phyloP scores from a whole-genome alignment of 2,888 invertebrate genomes.

The Aradus depressus region DNA sequence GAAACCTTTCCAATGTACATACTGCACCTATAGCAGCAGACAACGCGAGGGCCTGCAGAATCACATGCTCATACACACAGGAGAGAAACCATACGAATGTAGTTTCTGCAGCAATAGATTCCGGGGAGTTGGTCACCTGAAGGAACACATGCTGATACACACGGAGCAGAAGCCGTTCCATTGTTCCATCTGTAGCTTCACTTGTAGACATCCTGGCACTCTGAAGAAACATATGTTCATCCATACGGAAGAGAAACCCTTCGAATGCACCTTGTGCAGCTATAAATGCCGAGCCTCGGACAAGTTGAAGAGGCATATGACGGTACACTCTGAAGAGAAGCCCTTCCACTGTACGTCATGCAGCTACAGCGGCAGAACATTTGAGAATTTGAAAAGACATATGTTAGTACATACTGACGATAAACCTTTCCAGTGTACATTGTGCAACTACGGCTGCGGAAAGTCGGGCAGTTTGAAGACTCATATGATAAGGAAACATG shows the following conservation, averaged over 20 bases:
- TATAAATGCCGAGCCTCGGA: slow-evolving; percentile 50
- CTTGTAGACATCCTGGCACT: too few species aligned
- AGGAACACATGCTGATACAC: too few species aligned
- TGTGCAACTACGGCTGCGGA: slow-evolving; percentile 47
- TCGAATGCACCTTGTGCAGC: slow-evolving; percentile 39
- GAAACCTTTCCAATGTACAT: slow-evolving; percentile 44
- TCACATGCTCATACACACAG: slow-evolving; percentile 55
- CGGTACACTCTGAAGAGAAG: slow-evolving; percentile 43
- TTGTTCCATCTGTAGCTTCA: too few species aligned
- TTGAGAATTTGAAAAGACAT: too few species aligned
- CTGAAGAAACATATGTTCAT: too few species aligned
- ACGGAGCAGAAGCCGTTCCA: too few species aligned
- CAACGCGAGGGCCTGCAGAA: too few species aligned
- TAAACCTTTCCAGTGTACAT: slow-evolving; percentile 42
- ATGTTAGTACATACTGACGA: slow-evolving; percentile 55
- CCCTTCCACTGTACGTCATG: slow-evolving; percentile 46
- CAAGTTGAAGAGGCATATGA: slow-evolving; percentile 46
- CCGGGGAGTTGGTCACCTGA: too few species aligned
- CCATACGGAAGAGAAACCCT: too few species aligned
- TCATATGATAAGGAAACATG: slow-evolving; percentile 45
- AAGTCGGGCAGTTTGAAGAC: slow-evolving; percentile 48
- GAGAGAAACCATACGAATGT: slow-evolving; percentile 47
- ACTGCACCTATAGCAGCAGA: slow-evolving; percentile 44
- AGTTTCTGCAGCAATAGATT: too few species aligned
- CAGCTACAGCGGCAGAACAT: slow-evolving; percentile 44